Percentiles rank a stretch among this genome's conserved stretches.
These are phyloP conservation scores for Oenanthe oenanthe DNA, from an alignment of 2,113 vertebrate species.

Conservation along the genomic window DNA sequence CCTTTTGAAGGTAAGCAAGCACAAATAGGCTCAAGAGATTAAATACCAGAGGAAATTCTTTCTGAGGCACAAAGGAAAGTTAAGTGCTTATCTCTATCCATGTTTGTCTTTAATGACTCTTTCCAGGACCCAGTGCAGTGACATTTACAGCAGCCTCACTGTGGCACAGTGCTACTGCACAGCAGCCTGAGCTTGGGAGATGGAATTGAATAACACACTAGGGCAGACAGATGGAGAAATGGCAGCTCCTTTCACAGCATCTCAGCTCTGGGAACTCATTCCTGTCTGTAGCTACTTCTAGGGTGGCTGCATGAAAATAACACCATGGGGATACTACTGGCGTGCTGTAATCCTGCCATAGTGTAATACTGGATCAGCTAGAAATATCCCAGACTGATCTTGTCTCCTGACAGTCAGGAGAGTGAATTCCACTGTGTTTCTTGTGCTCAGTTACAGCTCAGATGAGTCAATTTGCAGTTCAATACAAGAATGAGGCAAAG, in stretches of 20 bases:
- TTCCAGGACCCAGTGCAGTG: not conserved
- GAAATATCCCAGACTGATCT: not conserved
- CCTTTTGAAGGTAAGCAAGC: not conserved
- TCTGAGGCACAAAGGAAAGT: not conserved
- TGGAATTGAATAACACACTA: not conserved
- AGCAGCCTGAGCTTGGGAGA: not conserved
- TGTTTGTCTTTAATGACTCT: not conserved
- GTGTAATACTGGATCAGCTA: not conserved
- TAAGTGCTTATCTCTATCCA: not conserved
- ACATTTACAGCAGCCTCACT: not conserved
- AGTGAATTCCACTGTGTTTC: not conserved
- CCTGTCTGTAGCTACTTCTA: not conserved
- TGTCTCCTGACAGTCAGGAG: not conserved
- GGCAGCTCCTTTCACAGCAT: conserved; percentile 1
- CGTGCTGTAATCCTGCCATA: not conserved
- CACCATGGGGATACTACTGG: not conserved
- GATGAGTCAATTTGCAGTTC: not conserved
- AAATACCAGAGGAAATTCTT: not conserved
- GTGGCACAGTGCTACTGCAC: not conserved
- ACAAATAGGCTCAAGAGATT: not conserved
- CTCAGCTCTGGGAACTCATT: not conserved
- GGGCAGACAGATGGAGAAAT: conserved; percentile 4
- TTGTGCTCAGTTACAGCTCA: not conserved
- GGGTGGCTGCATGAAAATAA: not conserved
- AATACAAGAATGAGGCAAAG: not conserved